Base-by-base conservation (phyloP, 2,888 invertebrate species). In the Tachystola acroxantha region DNA sequence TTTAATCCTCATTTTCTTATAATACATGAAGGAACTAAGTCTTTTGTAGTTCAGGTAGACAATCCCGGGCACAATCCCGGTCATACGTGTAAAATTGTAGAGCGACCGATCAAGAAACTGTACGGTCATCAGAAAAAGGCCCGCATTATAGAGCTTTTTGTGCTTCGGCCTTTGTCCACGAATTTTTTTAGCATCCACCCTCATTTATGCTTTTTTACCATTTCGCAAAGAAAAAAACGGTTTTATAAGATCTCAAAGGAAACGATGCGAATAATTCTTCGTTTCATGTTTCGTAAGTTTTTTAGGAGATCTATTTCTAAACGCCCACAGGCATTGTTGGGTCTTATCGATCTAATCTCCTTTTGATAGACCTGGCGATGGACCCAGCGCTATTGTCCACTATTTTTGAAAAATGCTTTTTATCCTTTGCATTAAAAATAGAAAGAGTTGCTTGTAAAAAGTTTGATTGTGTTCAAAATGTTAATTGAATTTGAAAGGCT, bases 261-360 rank as follows among this genome's bases (percentile, higher is more conserved):
- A 78, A 76, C 82, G 82, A 85, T 78, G 86, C 86, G 80, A 86
- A 85, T 86, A 85, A 86, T 86, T 84, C 80, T 71, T 66, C 78
- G 85, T 80, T 84, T 86, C 84, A 72, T 77, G 80, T 86, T 86
- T 78, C 84, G 70, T 64, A 65, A 64, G 67, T 75, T 79, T 73
- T 74, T 73, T 66, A 69, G 61, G 49, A 48, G 47, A 52, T 55
- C 60, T 66, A 64, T 77, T 70, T 72, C 66, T 64, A 55, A 73
- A 75, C 80, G 80, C 78, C 84, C 76, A 72, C 79, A 62, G 67
- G 64, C 57, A 69, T 81, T 80, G 84, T 80, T 66, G 67, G 66
- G 42, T 59, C 66, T 65, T 80, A 82, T 79, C 81, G 77, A 73
- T 78, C 64, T 81, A 82, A 85, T 86, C 85, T 85, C 64, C 69